Base-by-base conservation (phyloP, 1,140 invertebrate genomes). In the Rhysida immarginata region DNA sequence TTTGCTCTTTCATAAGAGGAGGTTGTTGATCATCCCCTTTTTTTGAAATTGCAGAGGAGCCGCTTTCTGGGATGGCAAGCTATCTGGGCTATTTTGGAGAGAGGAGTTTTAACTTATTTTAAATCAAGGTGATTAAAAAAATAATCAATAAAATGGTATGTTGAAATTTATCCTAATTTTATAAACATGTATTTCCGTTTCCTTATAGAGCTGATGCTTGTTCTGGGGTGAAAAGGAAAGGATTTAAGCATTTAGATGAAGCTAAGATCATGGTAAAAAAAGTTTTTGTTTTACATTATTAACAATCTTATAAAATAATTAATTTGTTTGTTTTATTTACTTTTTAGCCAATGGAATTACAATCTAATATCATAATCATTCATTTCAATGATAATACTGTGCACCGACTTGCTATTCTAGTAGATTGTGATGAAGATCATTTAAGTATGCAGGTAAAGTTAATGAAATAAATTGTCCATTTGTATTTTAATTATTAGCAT, bases 51-150 rank as follows among this genome's bases (percentile, higher is more conserved):
- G 5, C 59, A 72, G 70, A 71, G 77, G 55, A 78, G 76, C 1
- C 63, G 78, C 26, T 78, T 84, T 62, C 65, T 82, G 0, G 81
- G 81, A 14, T 82, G 78, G 75, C 76, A 77, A 64, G 70, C 72
- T 2, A 67, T 79, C 41, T 83, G 79, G 78, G 76, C 72, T 35
- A 78, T 84, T 1, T 62, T 83, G 5, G 81, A 83, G 64, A 71
- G 79, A 59, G 81, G 81, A 0, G 80, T 83, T 2, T 64, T 83
- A 1, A 76, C 78, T 1, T 81, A 81, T 68, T 82, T 81, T 68
- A 73, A 70, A 41, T 76, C 63, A 35, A 69, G 69, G 70, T 71
- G 58, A 60, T n/a, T n/a, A n/a, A n/a, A n/a, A n/a, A n/a, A n/a
- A n/a, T n/a, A n/a, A n/a, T n/a, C n/a, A n/a, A n/a, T n/a, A n/a